A percentile compares a stretch with the other conserved stretches of the same genome.
phyloP scores from a whole-genome alignment of 2,888 invertebrate species.

The Strigamia maritima region DNA sequence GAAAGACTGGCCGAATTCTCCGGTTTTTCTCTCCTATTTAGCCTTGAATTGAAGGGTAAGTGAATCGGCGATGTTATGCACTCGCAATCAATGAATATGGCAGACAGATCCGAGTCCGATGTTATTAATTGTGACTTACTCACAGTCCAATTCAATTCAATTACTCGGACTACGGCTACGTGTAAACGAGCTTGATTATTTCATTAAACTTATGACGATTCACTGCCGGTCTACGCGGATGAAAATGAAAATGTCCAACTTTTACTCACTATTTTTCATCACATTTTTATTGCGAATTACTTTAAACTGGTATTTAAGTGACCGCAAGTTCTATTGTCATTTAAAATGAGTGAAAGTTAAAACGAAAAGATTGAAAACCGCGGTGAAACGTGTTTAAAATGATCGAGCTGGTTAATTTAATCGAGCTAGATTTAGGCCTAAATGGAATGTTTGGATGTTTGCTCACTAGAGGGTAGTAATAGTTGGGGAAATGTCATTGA shows the following conservation, averaged over 20 bases:
- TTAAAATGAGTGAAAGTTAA: no score
- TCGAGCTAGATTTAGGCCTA: background rate
- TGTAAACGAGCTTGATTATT: no score
- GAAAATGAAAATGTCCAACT: no score
- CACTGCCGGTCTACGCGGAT: no score
- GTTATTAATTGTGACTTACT: background rate
- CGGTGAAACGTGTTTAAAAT: background rate
- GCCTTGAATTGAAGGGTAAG: constrained; percentile 23
- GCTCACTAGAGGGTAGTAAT: background rate
- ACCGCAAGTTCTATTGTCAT: no score
- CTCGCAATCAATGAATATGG: constrained; percentile 12
- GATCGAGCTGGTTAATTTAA: background rate
- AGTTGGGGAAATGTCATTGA: background rate
- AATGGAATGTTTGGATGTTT: background rate
- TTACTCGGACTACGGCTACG: no score
- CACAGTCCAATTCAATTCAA: no score
- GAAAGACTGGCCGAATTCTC: constrained; percentile 15
- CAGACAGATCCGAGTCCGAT: background rate
- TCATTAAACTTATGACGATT: no score
- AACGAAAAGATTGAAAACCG: no score
- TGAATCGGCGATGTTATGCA: constrained; percentile 9
- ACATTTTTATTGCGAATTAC: no score
- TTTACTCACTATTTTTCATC: no score
- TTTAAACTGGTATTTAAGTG: background rate
- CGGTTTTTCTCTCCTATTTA: constrained; percentile 1